phyloP scores from a whole-genome alignment of 1,140 invertebrate species.

The Drosophila athabasca region DNA sequence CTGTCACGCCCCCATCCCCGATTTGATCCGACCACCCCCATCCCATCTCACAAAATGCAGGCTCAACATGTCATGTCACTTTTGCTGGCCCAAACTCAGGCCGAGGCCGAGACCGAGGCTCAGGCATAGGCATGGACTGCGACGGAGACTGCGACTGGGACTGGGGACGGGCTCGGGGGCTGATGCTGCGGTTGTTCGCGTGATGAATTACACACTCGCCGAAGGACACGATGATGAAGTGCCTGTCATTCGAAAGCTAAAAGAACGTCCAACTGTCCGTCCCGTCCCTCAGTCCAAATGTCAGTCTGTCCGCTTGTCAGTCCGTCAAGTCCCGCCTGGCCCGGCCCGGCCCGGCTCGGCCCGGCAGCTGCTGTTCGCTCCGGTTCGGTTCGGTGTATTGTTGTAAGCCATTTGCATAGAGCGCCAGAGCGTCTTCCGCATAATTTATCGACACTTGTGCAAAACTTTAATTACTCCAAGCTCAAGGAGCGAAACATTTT shows the following conservation, averaged over 20 bases:
- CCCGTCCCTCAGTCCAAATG: background rate
- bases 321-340: constrained; percentile 11
- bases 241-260: constrained; percentile 78
- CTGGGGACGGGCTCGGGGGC: background rate
- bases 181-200: constrained; percentile 76
- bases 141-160: no score
- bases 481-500: constrained; percentile 36
- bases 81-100: constrained; percentile 18
- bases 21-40: background rate
- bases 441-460: constrained; percentile 81
- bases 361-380: constrained; percentile 29
- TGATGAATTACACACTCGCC: constrained; percentile 81
- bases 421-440: constrained; percentile 57
- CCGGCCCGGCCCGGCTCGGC: constrained; percentile 4
- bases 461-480: constrained; percentile 80
- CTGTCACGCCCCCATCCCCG: constrained; percentile 7
- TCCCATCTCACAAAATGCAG: constrained; percentile 56
- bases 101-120: background rate
- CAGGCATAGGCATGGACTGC: background rate
- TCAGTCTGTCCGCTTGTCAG: background rate
- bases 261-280: constrained; percentile 74
- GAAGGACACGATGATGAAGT: constrained; percentile 82
- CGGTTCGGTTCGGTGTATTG: constrained; percentile 37
- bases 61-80: constrained; percentile 77
- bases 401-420: constrained; percentile 72